Evolutionary conservation across 2,797 vertebrate species (phyloP).

Genomic region (Vireo griseus): DNA sequence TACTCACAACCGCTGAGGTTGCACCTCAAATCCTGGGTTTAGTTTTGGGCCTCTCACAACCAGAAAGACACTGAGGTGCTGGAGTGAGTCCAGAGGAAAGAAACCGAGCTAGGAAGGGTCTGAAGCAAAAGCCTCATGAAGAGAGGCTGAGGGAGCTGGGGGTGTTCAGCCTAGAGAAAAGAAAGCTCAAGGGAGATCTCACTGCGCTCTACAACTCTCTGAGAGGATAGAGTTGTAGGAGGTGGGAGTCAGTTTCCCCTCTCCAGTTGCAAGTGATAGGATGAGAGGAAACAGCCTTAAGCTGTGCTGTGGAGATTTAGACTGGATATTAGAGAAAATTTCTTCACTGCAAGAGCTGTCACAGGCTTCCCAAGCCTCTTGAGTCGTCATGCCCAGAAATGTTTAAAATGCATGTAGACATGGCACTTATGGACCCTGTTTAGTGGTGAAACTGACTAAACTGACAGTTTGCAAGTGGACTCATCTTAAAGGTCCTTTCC

Average conservation of each 20-base stretch:
- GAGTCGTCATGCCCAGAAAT: not conserved
- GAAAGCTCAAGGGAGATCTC: not conserved
- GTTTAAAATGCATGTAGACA: not conserved
- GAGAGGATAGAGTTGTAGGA: not conserved
- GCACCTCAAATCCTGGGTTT: not conserved
- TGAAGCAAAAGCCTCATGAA: not conserved
- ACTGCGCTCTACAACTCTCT: not conserved
- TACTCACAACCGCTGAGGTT: not conserved
- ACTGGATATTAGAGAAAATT: not conserved
- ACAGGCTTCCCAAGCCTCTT: not conserved
- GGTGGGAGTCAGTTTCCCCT: too few relatives aligned
- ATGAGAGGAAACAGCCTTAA: not conserved
- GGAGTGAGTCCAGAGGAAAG: fast-evolving
- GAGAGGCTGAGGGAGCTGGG: not conserved
- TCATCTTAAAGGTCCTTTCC: not conserved
- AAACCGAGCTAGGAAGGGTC: not conserved
- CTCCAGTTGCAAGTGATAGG: not conserved
- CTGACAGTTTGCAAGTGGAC: not conserved
- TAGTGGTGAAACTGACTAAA: not conserved
- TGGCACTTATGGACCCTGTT: fast-evolving
- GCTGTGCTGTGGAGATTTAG: not conserved
- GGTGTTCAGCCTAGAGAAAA: not conserved
- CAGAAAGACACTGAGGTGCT: not conserved
- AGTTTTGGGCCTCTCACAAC: not conserved
- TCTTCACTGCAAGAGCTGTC: not conserved